Evolutionary conservation across 53 echinoderm and acorn worm genomes (phyloP), one percentile per base, ranked within the genome.

Genomic region (Actinopyga echinites): DNA sequence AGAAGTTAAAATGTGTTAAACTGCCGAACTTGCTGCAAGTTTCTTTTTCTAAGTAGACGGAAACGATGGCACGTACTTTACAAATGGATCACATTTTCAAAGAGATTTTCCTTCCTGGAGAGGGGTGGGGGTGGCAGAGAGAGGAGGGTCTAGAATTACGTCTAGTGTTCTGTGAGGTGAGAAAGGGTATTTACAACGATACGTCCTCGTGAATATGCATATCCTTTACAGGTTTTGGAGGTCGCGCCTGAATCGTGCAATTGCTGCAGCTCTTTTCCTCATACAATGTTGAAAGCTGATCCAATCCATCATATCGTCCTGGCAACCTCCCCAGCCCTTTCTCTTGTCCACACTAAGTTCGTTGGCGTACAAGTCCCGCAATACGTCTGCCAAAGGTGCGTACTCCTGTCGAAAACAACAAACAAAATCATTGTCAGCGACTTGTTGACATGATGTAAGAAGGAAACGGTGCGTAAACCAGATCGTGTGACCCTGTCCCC

Each of bases 251-350:
- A 77, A 77, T 21, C 77, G 28, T 28, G 77, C 77, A 21, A 77
- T 12, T 52, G 77, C 77, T 56, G 54, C 77, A 32, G 54, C 62
- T 61, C 81, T 80, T 61, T 80, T 80, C 6, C 35, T 59, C 26
- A 34, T 37, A 38, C 81, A 80, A 22, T 80, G 81, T 62, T 61
- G 63, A 8, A 80, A 80, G 62, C 81, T 80, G 44, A 80, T 37
- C 60, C 40, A 61, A 40, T 80, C 81, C 61, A 80, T 80, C 43
- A 62, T 61, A 38, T 37, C 19, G 28, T 80, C 81, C n/a, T 62
- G 60, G n/a, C 81, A 80, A 9, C 81, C 81, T 22, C 42, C 58
- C 24, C 29, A 80, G 8, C 63, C 28, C 20, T 37, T n/a, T 62
- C 81, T 59, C n/a, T 80, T 80, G 21, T 62, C 62, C 8, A 80